phyloP scores from a whole-genome alignment of 1,140 invertebrate species.

The Dendrolimus kikuchii region DNA sequence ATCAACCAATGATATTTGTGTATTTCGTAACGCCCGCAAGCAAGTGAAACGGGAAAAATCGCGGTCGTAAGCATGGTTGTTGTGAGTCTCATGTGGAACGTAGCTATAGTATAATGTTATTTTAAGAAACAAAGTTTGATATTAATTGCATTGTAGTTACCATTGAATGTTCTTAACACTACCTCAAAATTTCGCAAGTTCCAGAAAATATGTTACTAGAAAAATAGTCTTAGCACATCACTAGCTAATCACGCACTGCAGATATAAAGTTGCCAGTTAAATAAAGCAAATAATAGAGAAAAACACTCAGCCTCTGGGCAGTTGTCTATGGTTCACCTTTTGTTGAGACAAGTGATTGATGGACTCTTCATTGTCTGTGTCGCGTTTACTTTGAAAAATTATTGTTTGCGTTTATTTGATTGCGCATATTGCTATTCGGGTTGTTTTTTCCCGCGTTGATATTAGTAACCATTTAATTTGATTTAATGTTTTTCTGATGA shows the following conservation, averaged over 20 bases:
- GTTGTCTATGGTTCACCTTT: slow-evolving; percentile 35
- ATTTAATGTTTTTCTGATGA: not conserved
- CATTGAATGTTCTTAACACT: too few relatives aligned
- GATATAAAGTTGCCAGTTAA: slow-evolving; percentile 19
- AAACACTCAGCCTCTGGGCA: slow-evolving; percentile 32
- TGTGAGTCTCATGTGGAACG: too few relatives aligned
- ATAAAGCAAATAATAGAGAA: slow-evolving; percentile 20
- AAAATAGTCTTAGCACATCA: not conserved
- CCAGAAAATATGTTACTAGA: too few relatives aligned
- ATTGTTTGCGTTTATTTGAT: slow-evolving; percentile 42
- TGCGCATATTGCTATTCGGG: slow-evolving; percentile 37
- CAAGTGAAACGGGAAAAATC: too few relatives aligned
- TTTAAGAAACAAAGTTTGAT: too few relatives aligned
- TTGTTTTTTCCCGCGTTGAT: slow-evolving; percentile 21
- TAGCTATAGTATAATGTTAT: too few relatives aligned
- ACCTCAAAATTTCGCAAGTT: too few relatives aligned
- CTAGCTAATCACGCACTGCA: slow-evolving; percentile 12
- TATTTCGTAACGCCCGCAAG: too few relatives aligned
- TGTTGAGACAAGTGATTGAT: slow-evolving; percentile 51
- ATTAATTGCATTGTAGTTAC: too few relatives aligned
- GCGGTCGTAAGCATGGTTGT: too few relatives aligned
- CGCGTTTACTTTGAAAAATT: slow-evolving; percentile 52
- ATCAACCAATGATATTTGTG: too few relatives aligned
- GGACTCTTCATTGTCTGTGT: slow-evolving; percentile 40
- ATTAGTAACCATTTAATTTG: not conserved